A percentile compares a stretch with the other conserved stretches of the same genome.
These are phyloP conservation scores for Drosophila mercatorum DNA, from an alignment of 2,888 invertebrate species.

Conservation along the genomic window DNA sequence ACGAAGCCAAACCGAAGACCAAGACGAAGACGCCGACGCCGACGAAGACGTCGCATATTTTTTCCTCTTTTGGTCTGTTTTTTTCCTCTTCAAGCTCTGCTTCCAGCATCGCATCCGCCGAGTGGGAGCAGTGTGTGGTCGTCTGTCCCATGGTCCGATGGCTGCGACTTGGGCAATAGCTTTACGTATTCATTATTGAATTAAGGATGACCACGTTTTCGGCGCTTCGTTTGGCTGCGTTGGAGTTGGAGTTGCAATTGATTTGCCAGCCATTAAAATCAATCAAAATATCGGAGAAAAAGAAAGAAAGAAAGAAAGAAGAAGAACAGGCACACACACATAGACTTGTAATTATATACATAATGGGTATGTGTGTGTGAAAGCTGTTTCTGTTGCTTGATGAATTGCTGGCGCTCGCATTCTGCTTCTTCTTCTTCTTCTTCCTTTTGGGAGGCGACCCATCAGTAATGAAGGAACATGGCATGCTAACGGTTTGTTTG, in stretches of 20 bases:
- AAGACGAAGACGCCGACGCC: conserved; percentile 25
- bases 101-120: conserved; percentile 15
- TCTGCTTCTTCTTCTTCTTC: background rate
- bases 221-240: conserved; percentile 62
- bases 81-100: conserved; percentile 25
- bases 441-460: conserved; percentile 20
- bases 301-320: background rate
- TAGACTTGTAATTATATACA: conserved; percentile 17
- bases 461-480: conserved; percentile 46
- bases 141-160: conserved; percentile 17
- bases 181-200: conserved; percentile 78
- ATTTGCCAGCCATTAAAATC: conserved; percentile 77
- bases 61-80: background rate
- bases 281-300: conserved; percentile 65
- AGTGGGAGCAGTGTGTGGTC: conserved; percentile 54
- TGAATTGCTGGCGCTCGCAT: conserved; percentile 46
- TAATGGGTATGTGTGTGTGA: conserved; percentile 34
- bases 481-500: conserved; percentile 75
- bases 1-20: conserved; percentile 32
- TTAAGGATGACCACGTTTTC: conserved; percentile 81
- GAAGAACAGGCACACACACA: background rate
- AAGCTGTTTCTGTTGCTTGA: conserved; percentile 42
- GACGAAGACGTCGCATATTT: conserved; percentile 37
- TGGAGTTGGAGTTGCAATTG: conserved; percentile 61
- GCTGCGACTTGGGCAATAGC: conserved; percentile 47